Base-by-base conservation (phyloP, 2,113 vertebrate species). In the Ictalurus furcatus region DNA sequence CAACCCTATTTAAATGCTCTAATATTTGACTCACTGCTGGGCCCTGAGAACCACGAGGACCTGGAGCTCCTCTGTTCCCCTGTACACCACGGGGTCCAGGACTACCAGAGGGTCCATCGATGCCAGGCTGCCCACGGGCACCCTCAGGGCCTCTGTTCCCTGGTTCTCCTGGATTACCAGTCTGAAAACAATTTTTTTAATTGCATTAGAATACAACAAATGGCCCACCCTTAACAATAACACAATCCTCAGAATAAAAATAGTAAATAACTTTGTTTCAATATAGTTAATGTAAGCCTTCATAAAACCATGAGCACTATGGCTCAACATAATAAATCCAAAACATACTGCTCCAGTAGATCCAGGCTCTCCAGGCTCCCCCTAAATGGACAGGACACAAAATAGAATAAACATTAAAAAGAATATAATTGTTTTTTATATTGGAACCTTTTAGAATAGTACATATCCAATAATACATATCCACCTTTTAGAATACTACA, bases 281-380 rank as follows among this genome's bases (percentile, higher is more conserved):
- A 6, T 63, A 48, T 63, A 40, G 58, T 19, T 59, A 12, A 3
- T 28, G 40, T 84, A 6, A 83, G 25, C 34, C 1, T 30, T 63
- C 59, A 84, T 67, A 37, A 74, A 58, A 37, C 28, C n/a, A 56
- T 54, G 12, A 73, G 30, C 21, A 28, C 11, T 37, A 58, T 37
- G 21, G 7, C 30, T 52, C 17, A 71, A 80, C 81, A 69, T 0
- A 4, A 3, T 78, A 37, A 37, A 63, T 40, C 30, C 28, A 92
- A 88, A 95, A 97, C 97, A 96, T 95, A 99, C 98, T 88, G 97
- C 94, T 96, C 98, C 98, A 92, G 98, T 99, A 87, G 97, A 84
- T 91, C 98, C 98, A 85, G 93, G 54, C 16, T 86, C 85, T 21
- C 85, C 85, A 58, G 54, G 6, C 85, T 40, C 69, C 8, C 98